Base-by-base conservation (phyloP, 2,113 vertebrate genomes). In the Oncorhynchus clarkii region DNA sequence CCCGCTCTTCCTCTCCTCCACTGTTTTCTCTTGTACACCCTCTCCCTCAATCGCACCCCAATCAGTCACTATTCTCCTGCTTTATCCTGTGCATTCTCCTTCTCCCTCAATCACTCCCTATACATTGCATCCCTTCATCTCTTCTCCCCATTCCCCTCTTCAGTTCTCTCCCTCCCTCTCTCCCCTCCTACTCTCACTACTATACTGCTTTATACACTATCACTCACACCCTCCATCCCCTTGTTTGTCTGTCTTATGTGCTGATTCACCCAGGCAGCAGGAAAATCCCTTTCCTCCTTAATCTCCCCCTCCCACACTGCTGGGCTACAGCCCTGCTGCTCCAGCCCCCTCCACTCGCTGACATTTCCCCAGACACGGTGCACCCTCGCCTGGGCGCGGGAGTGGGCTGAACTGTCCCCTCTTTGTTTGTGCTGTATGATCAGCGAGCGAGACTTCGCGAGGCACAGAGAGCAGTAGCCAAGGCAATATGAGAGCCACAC, bases 251-350 rank as follows among this genome's bases (percentile, higher is more conserved):
- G 66, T 72, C 70, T 71, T 75, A 71, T 74, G 77, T 83, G 84
- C 82, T 84, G 87, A 92, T 80, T 92, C 84, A 89, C 77, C 22
- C 78, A 80, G 76, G 71, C 80, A 80, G 70, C 84, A 81, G 86
- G 88, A 86, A 89, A 92, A 86, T 79, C 88, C 90, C 88, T 82
- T 72, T 45, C 39, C 72, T 69, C 60, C 76, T 81, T 79, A 70
- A 76, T 82, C 76, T 67, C 69, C 75, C 74, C 75, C 78, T 84
- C 85, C 77, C 78, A 82, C 77, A 82, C 67, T 12, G 4, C 1
- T 11, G 62, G 62, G 8, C 3, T 22, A 2, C 5, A 29, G 22
- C 65, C 65, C 65, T 7, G 24, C 26, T 29, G 7, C 26, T 27
- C 14, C 39, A n/a, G 2, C 31, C 18, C 22, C 65, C 71, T 77